Percentiles rank a stretch among this genome's conserved stretches.
phyloP scores from a whole-genome alignment of 2,113 vertebrate species.

The Neomonachus schauinslandi region DNA sequence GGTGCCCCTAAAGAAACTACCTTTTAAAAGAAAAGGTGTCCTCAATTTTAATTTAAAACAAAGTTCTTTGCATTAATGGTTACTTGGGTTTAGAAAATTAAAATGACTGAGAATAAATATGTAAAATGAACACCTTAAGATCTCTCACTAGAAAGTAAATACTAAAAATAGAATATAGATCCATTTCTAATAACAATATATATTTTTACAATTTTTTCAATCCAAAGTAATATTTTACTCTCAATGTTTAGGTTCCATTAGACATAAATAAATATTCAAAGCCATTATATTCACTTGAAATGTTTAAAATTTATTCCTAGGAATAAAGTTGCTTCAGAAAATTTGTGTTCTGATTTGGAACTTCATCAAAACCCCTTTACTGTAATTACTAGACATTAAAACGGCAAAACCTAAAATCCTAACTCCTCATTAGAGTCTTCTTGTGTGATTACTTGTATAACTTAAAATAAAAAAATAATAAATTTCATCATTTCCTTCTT shows the following conservation, averaged over 20 bases:
- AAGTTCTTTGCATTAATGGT: not conserved
- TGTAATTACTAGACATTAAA: not conserved
- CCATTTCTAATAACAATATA: not conserved
- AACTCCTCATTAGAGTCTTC: not conserved
- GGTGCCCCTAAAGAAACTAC: not conserved
- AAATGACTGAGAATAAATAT: not conserved
- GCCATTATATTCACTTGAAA: not conserved
- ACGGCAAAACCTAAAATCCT: slow-evolving; percentile 50
- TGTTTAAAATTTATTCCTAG: not conserved
- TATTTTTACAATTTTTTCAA: not conserved
- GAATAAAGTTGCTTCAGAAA: not conserved
- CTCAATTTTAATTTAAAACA: not conserved
- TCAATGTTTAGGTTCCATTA: not conserved
- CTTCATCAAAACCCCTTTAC: not conserved
- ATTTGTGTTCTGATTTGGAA: not conserved
- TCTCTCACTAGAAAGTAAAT: not conserved
- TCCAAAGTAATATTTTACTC: not conserved
- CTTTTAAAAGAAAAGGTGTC: not conserved
- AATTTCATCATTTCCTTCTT: slow-evolving; percentile 37
- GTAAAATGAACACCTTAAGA: not conserved
- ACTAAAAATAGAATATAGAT: not conserved
- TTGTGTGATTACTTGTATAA: slow-evolving; percentile 63
- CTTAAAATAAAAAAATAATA: slow-evolving; percentile 76
- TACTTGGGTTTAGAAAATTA: not conserved
- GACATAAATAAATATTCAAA: not conserved